A percentile compares a stretch with the other conserved stretches of the same genome.
These are phyloP conservation scores for Philereme transversata DNA, from an alignment of 2,888 invertebrate genomes.

Conservation along the genomic window DNA sequence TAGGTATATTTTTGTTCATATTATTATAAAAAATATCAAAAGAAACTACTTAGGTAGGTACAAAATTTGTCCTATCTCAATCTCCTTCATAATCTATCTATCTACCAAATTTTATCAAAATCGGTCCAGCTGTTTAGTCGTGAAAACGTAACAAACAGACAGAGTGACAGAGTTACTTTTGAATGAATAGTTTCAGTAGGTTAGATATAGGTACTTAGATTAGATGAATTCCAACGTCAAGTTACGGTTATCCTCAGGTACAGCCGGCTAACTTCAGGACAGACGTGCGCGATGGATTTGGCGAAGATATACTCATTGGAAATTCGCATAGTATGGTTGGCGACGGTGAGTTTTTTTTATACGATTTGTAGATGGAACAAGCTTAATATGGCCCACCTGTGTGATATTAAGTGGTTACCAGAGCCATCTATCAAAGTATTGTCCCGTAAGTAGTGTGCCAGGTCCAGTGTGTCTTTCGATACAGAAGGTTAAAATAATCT, in stretches of 20 bases:
- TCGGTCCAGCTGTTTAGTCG: background rate
- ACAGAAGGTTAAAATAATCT: no score
- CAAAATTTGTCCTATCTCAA: no score
- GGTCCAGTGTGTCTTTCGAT: no score
- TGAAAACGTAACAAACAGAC: background rate
- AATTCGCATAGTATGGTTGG: constrained; percentile 35
- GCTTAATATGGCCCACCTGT: no score
- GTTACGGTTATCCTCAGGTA: constrained; percentile 50
- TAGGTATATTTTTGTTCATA: no score
- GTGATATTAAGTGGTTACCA: no score
- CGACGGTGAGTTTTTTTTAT: constrained; percentile 3
- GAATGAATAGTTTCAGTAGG: background rate
- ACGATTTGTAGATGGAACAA: background rate
- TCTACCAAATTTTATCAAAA: background rate
- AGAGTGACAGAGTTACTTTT: no score
- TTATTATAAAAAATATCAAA: no score
- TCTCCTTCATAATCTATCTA: no score
- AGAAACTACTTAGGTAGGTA: no score
- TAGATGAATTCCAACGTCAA: background rate
- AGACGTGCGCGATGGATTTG: constrained; percentile 55
- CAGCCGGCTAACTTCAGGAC: constrained; percentile 74
- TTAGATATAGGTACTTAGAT: background rate
- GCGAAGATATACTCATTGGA: constrained; percentile 64
- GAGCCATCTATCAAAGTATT: no score
- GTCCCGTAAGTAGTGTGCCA: no score